phyloP scores from a whole-genome alignment of 2,797 vertebrate species.

The Octomys mimax region DNA sequence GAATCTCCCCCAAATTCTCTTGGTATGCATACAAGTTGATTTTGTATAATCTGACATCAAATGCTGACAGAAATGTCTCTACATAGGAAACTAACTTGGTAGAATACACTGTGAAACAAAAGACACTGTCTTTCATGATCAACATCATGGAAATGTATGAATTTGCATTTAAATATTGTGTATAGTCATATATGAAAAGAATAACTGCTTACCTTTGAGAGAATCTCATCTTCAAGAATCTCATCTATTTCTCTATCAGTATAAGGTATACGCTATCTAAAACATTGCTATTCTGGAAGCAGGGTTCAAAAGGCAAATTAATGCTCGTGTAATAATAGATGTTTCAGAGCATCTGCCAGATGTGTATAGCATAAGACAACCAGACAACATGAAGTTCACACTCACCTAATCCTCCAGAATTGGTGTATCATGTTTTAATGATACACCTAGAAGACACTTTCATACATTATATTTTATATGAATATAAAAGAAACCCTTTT shows the following conservation, averaged over 20 bases:
- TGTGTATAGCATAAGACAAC: no score
- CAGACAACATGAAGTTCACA: no score
- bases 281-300: neutral
- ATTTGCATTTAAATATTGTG: no score
- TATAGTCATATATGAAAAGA: no score
- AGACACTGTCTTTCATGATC: no score
- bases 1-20: neutral
- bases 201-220: no score
- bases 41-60: neutral
- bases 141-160: no score
- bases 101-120: no score
- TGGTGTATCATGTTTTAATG: neutral
- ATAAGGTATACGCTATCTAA: neutral
- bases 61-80: neutral
- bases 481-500: neutral
- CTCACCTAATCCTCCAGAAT: neutral
- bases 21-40: neutral
- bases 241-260: neutral
- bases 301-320: neutral
- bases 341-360: neutral
- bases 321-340: neutral
- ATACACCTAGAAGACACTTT: neutral
- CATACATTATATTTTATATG: neutral
- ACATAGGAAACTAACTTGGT: neutral
- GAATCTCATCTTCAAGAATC: neutral